phyloP scores from a whole-genome alignment of 2,888 invertebrate genomes.

The Theodoxus fluviatilis region DNA sequence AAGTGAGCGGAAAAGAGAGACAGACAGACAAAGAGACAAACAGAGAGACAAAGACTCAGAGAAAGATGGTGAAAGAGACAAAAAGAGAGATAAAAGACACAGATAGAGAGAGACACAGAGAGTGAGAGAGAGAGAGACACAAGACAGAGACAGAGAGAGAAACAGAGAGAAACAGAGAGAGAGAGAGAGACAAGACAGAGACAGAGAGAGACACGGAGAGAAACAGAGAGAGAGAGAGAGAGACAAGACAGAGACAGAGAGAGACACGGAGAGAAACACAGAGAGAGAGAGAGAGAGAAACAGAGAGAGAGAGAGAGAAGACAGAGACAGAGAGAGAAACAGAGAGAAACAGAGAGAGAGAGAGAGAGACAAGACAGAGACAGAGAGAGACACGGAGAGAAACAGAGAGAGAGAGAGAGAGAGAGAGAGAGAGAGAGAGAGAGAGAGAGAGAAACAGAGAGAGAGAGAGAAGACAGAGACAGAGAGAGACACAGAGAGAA shows the following conservation, averaged over 20 bases:
- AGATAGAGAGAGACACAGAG: not conserved
- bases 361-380: no score
- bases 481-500: conserved; percentile 15
- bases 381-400: no score
- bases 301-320: not conserved
- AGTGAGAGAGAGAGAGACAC: not conserved
- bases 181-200: not conserved
- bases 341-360: not conserved
- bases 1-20: no score
- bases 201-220: no score
- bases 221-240: not conserved
- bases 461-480: not conserved
- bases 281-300: not conserved
- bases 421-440: not conserved
- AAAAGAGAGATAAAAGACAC: no score
- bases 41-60: no score
- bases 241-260: not conserved
- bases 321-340: not conserved
- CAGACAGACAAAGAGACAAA: no score
- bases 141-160: conserved; percentile 15
- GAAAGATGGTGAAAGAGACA: no score
- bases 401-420: not conserved
- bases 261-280: conserved; percentile 10
- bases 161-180: not conserved
- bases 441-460: not conserved